phyloP scores from a whole-genome alignment of 1,140 invertebrate genomes.

The Tetranychus cinnabarinus region DNA sequence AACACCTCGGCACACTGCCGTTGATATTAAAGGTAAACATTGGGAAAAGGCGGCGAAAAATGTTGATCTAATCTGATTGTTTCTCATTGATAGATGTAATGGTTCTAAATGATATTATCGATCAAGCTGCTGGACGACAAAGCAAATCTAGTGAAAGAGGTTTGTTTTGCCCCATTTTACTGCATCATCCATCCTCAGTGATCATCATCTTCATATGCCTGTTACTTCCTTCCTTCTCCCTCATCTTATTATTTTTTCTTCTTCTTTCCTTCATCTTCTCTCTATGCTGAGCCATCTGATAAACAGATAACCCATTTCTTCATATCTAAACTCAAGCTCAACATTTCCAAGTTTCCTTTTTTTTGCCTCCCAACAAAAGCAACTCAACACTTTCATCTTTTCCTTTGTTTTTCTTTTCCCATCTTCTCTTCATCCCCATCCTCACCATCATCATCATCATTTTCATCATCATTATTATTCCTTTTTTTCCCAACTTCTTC shows the following conservation, averaged over 20 bases:
- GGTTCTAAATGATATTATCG: conserved; percentile 89
- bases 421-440: not conserved
- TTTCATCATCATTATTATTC: too few relatives aligned
- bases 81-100: conserved; percentile 59
- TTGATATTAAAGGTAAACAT: conserved; percentile 69
- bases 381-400: not conserved
- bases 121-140: conserved; percentile 66
- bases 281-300: too few relatives aligned
- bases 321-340: too few relatives aligned
- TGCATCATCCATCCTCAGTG: not conserved
- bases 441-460: too few relatives aligned
- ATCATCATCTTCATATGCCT: not conserved
- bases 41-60: not conserved
- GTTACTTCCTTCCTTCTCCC: not conserved
- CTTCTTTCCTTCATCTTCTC: not conserved
- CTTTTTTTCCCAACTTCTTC: too few relatives aligned
- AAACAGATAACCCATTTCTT: too few relatives aligned
- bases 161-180: conserved; percentile 9
- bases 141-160: conserved; percentile 59
- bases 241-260: not conserved
- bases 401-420: not conserved
- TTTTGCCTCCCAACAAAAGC: too few relatives aligned
- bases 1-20: conserved; percentile 47
- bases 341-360: too few relatives aligned
- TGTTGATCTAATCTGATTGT: not conserved